Evolutionary conservation across 2,888 invertebrate genomes (phyloP), one percentile per base, ranked within the genome.

Genomic region (Apamea epomidion): DNA sequence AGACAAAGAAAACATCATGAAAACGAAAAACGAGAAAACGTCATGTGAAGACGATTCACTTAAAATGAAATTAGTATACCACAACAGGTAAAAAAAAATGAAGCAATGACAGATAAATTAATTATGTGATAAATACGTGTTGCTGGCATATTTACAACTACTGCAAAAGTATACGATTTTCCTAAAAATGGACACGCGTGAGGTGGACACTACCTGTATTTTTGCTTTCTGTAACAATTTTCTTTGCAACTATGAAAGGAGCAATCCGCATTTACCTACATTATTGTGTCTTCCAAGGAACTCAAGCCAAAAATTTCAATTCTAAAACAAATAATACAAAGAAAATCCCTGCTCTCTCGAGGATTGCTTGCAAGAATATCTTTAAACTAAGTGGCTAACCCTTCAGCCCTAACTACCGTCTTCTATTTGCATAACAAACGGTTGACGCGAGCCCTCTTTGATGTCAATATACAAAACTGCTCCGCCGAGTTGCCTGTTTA

Each of bases 371-470:
- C 73, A 80, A 84, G 79, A 86, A 86, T 76, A 83, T 85, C 83
- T 78, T 78, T 69, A 74, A 83, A 76, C 84, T 78, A 87, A 88
- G 75, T 84, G 81, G 81, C 80, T 78, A 84, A 83, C 78, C 86
- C 80, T 86, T 81, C 78, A 86, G 71, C 62, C 84, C 78, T 87
- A 86, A 89, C 88, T 85, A 89, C 86, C 86, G 81, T 76, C 71
- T 82, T 78, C 76, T 89, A 89, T 89, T 89, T 89, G 85, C 88
- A 89, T 89, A 88, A 88, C 89, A 89, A 89, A 87, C 80, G 85
- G 74, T 86, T 84, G 88, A 82, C 83, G 85, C 73, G 76, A 83
- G 67, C 78, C 86, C 80, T 80, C 89, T 80, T 89, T 88, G 88
- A 89, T 81, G 89, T 88, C 87, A 85, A 87, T 89, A 89, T 71